These are phyloP conservation scores for Agrypnus murinus DNA, from an alignment of 2,888 invertebrate genomes.

Conservation along the genomic window DNA sequence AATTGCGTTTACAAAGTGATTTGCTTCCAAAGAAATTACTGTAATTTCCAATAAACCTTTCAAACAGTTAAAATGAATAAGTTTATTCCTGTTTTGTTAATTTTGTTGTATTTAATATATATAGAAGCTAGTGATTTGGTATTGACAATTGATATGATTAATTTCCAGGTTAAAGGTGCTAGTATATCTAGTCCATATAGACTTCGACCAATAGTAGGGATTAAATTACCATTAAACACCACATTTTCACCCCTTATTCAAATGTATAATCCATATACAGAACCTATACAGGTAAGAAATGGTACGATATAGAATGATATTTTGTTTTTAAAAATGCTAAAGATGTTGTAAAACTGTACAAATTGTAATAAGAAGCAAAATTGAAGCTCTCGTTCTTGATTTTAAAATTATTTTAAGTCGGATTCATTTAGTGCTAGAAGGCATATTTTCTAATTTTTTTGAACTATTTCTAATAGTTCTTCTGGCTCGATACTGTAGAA, in stretches of 20 bases:
- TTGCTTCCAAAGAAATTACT: constrained; percentile 8
- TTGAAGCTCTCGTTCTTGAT: too few species aligned
- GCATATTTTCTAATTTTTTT: too few species aligned
- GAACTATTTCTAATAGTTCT: too few species aligned
- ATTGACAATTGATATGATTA: background rate
- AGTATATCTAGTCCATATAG: constrained; percentile 94
- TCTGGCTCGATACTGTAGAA: too few species aligned
- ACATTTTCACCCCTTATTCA: constrained; percentile 91
- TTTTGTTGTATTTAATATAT: background rate
- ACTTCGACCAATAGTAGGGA: constrained; percentile 91
- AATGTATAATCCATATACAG: constrained; percentile 95
- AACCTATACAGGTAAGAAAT: constrained; percentile 86
- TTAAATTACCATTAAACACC: constrained; percentile 93
- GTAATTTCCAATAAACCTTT: background rate
- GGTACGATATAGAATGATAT: constrained; percentile 6
- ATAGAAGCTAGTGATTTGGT: background rate
- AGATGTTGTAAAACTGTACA: background rate
- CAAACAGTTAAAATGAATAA: constrained; percentile 11
- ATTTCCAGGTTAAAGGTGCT: constrained; percentile 82
- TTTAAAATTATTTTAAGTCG: too few species aligned
- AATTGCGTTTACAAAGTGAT: background rate
- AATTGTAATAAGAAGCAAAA: too few species aligned
- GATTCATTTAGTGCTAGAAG: too few species aligned
- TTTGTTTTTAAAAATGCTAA: background rate
- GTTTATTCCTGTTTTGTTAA: background rate